These are phyloP conservation scores for Glomeris marginata DNA, from an alignment of 2,888 invertebrate genomes.

Conservation along the genomic window DNA sequence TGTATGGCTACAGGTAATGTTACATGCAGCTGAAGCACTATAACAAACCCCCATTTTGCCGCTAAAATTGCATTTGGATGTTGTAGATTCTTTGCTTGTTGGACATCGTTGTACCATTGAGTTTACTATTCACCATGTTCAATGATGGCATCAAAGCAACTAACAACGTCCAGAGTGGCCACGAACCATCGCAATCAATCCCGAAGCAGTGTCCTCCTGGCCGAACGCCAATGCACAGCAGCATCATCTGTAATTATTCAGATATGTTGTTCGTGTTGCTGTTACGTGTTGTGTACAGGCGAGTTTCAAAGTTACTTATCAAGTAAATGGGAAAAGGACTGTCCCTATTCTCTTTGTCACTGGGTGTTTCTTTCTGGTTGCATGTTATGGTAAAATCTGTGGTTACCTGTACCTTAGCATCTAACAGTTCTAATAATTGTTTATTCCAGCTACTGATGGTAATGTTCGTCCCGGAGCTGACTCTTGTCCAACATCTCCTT, in stretches of 20 bases:
- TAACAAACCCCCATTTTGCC: no score
- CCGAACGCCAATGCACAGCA: constrained; percentile 11
- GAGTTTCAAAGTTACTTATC: not conserved
- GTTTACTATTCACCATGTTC: constrained; percentile 76
- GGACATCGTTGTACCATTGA: constrained; percentile 76
- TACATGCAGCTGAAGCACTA: no score
- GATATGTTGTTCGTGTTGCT: not conserved
- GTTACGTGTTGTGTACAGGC: not conserved
- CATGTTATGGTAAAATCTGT: no score
- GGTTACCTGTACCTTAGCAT: no score
- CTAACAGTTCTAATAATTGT: no score
- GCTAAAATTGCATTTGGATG: no score
- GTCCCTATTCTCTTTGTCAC: no score
- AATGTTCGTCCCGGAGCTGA: constrained; percentile 33
- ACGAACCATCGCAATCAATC: no score
- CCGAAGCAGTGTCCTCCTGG: no score
- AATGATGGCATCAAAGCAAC: constrained; percentile 58
- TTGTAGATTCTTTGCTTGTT: constrained; percentile 55
- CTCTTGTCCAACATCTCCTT: constrained; percentile 48
- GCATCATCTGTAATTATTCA: constrained; percentile 18
- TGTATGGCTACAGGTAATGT: constrained; percentile 62
- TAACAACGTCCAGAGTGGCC: not conserved
- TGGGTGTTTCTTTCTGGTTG: no score
- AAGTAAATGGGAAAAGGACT: no score
- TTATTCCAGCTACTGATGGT: constrained; percentile 50